Evolutionary conservation across 2,797 vertebrate genomes (phyloP), one percentile per base, ranked within the genome.

Genomic region (Delichon dasypus): DNA sequence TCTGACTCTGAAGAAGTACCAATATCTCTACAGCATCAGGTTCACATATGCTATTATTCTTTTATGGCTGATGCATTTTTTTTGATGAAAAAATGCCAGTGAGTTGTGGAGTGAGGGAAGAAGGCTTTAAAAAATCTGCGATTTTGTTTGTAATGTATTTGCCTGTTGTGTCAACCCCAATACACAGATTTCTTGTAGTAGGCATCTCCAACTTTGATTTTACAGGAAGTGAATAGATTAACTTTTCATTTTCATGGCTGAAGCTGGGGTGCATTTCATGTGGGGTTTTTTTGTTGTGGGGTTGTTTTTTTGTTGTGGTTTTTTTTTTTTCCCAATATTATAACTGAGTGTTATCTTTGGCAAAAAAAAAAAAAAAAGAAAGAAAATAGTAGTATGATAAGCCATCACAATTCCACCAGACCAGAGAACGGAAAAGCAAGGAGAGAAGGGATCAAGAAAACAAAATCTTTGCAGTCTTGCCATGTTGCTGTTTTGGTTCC

Each of bases 241-340:
- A 51, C 5, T 60, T 57, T 65, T 76, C 6, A 15, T 74, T 74
- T 75, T 70, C 21, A 21, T 62, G 34, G 3, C 3, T 25, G 10
- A 13, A 4, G 26, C 9, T 29, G 5, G 5, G 6, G 2, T 10
- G 6, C 8, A 7, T 4, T 21, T 54, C 22, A 22, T 32, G 16
- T 8, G 5, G 8, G 4, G n/a, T 7, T 62, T 0, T 27, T 82
- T 42, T 42, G 42, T 18, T 44, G 16, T 16, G n/a, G n/a, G n/a
- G n/a, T n/a, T n/a, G n/a, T 13, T 44, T 44, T 44, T 42, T 42
- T 10, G 19, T 20, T 45, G n/a, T 45, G 45, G 45, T 12, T 47
- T 47, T 48, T 53, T n/a, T 2, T 47, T 48, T 53, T 30, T 1
- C 27, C 7, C 25, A 42, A 17, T 5, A 13, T n/a, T 23, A 23